These are phyloP conservation scores for Gymnocypris eckloni DNA, from an alignment of 2,797 vertebrate species.

Conservation along the genomic window DNA sequence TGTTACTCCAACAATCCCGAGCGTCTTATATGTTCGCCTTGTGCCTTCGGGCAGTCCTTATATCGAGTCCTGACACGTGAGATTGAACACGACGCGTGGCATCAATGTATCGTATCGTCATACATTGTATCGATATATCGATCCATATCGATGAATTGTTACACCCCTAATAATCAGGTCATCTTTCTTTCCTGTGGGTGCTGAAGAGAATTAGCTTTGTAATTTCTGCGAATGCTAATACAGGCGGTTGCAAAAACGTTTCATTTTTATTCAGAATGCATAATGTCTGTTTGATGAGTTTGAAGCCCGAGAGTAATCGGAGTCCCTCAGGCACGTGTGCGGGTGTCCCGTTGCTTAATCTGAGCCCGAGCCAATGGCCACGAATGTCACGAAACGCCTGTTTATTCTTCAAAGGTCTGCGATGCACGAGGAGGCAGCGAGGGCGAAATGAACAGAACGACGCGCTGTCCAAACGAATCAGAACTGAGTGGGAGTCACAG, in stretches of 20 bases:
- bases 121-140: too few relatives aligned
- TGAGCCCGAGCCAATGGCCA: neutral
- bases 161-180: neutral
- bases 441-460: constrained; percentile 27
- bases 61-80: too few relatives aligned
- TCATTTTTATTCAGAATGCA: neutral
- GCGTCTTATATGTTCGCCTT: too few relatives aligned
- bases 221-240: neutral
- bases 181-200: neutral
- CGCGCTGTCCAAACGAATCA: constrained; percentile 64
- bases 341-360: neutral
- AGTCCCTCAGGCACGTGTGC: neutral
- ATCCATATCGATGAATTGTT: too few relatives aligned
- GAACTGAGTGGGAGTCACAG: constrained; percentile 51
- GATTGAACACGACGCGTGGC: too few relatives aligned
- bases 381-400: constrained; percentile 26
- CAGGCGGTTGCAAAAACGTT: neutral
- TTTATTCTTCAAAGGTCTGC: constrained; percentile 33
- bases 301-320: neutral
- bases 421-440: constrained; percentile 14
- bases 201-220: neutral
- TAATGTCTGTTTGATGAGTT: neutral
- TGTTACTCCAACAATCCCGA: too few relatives aligned
- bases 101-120: too few relatives aligned
- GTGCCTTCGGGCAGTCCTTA: too few relatives aligned